These are phyloP conservation scores for Ciconia maguari DNA, from an alignment of 2,113 vertebrate genomes.

Conservation along the genomic window DNA sequence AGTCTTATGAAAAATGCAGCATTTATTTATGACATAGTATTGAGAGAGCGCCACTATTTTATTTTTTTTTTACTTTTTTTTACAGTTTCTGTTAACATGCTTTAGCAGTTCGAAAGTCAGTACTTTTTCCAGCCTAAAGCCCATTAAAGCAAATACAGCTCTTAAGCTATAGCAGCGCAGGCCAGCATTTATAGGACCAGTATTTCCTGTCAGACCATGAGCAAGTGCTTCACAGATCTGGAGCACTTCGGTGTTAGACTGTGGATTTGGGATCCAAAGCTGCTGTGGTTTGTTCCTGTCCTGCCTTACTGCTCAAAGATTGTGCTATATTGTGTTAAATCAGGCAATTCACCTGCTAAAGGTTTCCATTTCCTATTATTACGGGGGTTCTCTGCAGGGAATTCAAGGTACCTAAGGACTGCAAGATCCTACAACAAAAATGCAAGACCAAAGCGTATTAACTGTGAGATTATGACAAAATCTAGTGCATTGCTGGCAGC, in stretches of 20 bases:
- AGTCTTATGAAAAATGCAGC: not conserved
- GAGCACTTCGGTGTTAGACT: not conserved
- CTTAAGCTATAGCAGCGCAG: not conserved
- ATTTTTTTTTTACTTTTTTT: not conserved
- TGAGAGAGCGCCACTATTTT: accelerated
- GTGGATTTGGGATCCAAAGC: not conserved
- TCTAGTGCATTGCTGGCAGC: not conserved
- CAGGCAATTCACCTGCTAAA: not conserved
- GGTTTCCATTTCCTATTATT: not conserved
- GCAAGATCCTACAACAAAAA: not conserved
- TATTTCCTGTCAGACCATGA: not conserved
- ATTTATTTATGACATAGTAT: not conserved
- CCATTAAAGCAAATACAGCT: not conserved
- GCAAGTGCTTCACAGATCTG: not conserved
- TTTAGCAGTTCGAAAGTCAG: not conserved
- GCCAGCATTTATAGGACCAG: not conserved
- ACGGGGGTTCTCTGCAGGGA: not conserved
- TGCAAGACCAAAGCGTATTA: not conserved
- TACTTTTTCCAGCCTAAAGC: not conserved
- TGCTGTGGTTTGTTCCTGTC: not conserved
- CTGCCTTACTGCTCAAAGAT: not conserved
- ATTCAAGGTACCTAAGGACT: not conserved
- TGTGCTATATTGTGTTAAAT: not conserved
- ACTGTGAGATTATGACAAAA: not conserved
- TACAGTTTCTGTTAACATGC: not conserved